These are phyloP conservation scores for Chelonus insularis DNA, from an alignment of 1,140 invertebrate genomes.

Conservation along the genomic window DNA sequence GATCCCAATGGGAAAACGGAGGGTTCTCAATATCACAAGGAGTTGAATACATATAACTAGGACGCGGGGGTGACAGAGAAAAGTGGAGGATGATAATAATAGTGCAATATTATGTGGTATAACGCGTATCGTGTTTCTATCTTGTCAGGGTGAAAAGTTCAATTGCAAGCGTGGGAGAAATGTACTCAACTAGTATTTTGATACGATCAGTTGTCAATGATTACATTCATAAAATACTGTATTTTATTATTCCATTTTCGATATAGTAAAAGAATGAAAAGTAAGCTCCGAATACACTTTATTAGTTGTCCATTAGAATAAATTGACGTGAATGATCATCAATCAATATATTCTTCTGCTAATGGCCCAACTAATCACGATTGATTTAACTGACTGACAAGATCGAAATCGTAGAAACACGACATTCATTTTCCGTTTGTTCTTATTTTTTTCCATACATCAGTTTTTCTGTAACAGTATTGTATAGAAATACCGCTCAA, in stretches of 20 bases:
- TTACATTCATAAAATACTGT: background rate
- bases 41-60: slow-evolving; percentile 27
- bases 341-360: background rate
- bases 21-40: slow-evolving; percentile 29
- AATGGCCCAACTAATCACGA: background rate
- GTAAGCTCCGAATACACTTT: too few species aligned
- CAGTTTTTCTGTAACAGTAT: too few species aligned
- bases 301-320: too few species aligned
- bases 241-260: background rate
- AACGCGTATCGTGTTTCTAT: slow-evolving; percentile 41
- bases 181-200: background rate
- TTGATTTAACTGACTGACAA: background rate
- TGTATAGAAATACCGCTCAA: too few species aligned
- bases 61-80: slow-evolving; percentile 39
- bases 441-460: background rate
- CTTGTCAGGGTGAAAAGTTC: slow-evolving; percentile 10
- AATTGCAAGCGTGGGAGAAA: slow-evolving; percentile 13
- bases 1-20: slow-evolving; percentile 47
- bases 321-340: too few species aligned
- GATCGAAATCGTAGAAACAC: background rate
- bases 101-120: slow-evolving; percentile 45
- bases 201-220: background rate
- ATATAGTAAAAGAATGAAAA: too few species aligned
- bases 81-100: slow-evolving; percentile 44
- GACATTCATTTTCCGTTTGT: slow-evolving; percentile 1